phyloP scores from a whole-genome alignment of 2,113 vertebrate species.

The Dasyurus viverrinus region DNA sequence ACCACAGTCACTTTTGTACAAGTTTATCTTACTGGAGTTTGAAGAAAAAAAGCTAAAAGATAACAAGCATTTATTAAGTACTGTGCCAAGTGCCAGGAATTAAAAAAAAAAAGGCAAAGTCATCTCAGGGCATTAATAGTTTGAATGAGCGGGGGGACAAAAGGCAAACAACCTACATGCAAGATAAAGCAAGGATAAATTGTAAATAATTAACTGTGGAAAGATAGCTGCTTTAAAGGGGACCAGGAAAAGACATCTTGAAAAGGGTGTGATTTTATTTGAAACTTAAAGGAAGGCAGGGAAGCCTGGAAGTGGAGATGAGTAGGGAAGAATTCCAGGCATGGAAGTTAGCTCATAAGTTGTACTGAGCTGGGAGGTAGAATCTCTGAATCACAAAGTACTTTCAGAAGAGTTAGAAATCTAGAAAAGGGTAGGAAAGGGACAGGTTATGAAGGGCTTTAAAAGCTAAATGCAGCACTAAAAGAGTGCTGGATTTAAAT shows the following conservation, averaged over 20 bases:
- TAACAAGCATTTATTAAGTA: not conserved
- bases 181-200: not conserved
- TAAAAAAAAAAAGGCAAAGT: not conserved
- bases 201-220: not conserved
- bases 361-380: not conserved
- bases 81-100: too few species aligned
- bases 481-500: not conserved
- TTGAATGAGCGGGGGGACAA: not conserved
- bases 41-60: not conserved
- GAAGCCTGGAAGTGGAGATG: not conserved
- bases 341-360: not conserved
- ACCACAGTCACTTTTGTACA: not conserved
- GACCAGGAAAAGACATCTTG: not conserved
- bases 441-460: too few species aligned
- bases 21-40: not conserved
- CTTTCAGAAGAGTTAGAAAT: not conserved
- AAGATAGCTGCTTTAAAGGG: too few species aligned
- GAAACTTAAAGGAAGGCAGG: not conserved
- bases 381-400: not conserved
- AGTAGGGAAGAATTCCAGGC: not conserved
- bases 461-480: too few species aligned
- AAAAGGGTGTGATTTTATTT: not conserved
- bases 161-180: not conserved
- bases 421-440: not conserved
- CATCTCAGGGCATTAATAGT: too few species aligned